A percentile compares a stretch with the other conserved stretches of the same genome.
These are phyloP conservation scores for Natator depressus DNA, from an alignment of 2,113 vertebrate species.

Conservation along the genomic window DNA sequence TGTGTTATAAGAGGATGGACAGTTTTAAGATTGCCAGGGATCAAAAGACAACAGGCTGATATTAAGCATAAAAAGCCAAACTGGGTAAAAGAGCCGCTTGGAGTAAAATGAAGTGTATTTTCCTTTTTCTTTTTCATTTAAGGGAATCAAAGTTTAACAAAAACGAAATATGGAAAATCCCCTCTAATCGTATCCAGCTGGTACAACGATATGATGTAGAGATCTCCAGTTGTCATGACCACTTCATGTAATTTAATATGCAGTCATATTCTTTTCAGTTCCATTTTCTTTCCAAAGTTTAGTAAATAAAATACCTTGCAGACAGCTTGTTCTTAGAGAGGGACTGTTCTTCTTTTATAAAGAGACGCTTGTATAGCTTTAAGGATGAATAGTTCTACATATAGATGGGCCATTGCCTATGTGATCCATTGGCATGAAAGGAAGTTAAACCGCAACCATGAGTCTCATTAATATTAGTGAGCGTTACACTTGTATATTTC, in stretches of 20 bases:
- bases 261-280: conserved; percentile 67
- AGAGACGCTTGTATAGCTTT: background rate
- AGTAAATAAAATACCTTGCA: conserved; percentile 73
- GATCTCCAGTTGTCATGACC: conserved; percentile 61
- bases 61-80: conserved; percentile 47
- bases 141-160: background rate
- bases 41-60: conserved; percentile 36
- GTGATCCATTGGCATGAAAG: background rate
- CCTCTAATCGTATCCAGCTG: conserved; percentile 61
- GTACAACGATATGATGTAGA: conserved; percentile 64
- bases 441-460: background rate
- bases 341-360: conserved; percentile 28
- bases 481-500: rapidly evolving
- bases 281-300: conserved; percentile 63
- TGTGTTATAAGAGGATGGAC: rapidly evolving
- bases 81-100: background rate
- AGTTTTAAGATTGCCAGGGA: conserved; percentile 44
- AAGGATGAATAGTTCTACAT: background rate
- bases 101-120: background rate
- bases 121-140: background rate
- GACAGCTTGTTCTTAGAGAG: conserved; percentile 38
- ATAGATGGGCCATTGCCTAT: rapidly evolving
- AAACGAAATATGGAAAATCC: conserved; percentile 47
- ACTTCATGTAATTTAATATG: conserved; percentile 64
- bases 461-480: background rate